Evolutionary conservation across 2,888 invertebrate species (phyloP), one percentile per base, ranked within the genome.

Genomic region (Pterobdella sp.): DNA sequence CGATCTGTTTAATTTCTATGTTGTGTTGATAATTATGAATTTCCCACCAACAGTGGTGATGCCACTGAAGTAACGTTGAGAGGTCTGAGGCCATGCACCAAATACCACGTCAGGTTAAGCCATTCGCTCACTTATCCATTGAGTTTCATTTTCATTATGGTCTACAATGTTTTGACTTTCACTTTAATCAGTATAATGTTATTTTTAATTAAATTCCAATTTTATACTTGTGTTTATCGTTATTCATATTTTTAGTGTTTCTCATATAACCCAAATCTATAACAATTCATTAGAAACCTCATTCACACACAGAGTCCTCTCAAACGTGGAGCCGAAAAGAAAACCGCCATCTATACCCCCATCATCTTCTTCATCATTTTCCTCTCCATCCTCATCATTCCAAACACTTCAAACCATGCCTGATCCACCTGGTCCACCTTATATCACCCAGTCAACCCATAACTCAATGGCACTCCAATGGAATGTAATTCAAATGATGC

Each of bases 81-180:
- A 82, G 92, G 93, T 84, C 86, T 93, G 80, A 88, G 89, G 82
- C 93, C 93, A 22, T 91, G 91, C n/a, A 90, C 90, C 81, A 91
- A 91, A 82, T 93, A 93, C 85, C 88, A 90, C 75, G 89, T 93
- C 78, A 90, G 91, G 84, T 84, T 79, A 80, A n/a, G n/a, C n/a
- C n/a, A n/a, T n/a, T n/a, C n/a, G n/a, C n/a, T n/a, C n/a, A n/a
- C n/a, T n/a, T n/a, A n/a, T n/a, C n/a, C n/a, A n/a, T n/a, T n/a
- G n/a, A n/a, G n/a, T n/a, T n/a, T n/a, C n/a, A n/a, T n/a, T n/a
- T n/a, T n/a, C n/a, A n/a, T n/a, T n/a, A n/a, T n/a, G n/a, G n/a
- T n/a, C n/a, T n/a, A n/a, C n/a, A n/a, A n/a, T n/a, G n/a, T n/a
- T n/a, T n/a, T n/a, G n/a, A n/a, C n/a, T n/a, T n/a, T n/a, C n/a